Evolutionary conservation across 2,797 vertebrate species (phyloP).

Genomic region (Alcedo quadribrachys): DNA sequence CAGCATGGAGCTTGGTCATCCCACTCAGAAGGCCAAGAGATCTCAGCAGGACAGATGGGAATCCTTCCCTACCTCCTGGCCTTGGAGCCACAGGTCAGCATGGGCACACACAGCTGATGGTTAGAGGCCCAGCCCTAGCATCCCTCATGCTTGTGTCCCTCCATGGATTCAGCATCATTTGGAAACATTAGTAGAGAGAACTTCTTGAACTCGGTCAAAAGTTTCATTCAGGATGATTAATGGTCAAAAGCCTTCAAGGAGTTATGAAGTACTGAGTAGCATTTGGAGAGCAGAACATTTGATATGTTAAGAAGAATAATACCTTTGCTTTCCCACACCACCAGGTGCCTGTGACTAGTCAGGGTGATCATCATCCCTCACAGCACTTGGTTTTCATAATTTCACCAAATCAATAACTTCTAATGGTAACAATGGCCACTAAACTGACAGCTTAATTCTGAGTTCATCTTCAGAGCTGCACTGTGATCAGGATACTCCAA

Average conservation of each 20-base stretch:
- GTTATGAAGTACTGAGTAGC: conserved; percentile 20
- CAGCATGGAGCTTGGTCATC: accelerated
- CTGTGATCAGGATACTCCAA: not conserved
- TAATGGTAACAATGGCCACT: not conserved
- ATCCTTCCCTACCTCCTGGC: not conserved
- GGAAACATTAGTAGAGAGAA: not conserved
- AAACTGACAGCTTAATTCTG: not conserved
- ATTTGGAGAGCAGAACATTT: not conserved
- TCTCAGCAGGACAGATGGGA: not conserved
- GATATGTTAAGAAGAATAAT: not conserved
- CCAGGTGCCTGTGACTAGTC: not conserved
- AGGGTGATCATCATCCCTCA: not conserved
- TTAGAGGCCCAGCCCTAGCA: not conserved
- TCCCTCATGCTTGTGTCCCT: accelerated
- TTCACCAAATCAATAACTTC: not conserved
- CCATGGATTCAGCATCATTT: not conserved
- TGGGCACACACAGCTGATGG: accelerated
- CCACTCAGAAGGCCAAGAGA: not conserved
- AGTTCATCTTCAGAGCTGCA: not conserved
- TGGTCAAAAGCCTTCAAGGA: conserved; percentile 2
- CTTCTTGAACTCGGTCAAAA: conserved; percentile 7
- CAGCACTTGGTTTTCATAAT: not conserved
- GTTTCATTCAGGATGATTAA: conserved; percentile 17
- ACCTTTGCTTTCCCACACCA: not conserved
- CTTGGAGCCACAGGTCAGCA: accelerated